Conservation (phyloP, 1,140 invertebrate species). For the Hyles vespertilio region DNA sequence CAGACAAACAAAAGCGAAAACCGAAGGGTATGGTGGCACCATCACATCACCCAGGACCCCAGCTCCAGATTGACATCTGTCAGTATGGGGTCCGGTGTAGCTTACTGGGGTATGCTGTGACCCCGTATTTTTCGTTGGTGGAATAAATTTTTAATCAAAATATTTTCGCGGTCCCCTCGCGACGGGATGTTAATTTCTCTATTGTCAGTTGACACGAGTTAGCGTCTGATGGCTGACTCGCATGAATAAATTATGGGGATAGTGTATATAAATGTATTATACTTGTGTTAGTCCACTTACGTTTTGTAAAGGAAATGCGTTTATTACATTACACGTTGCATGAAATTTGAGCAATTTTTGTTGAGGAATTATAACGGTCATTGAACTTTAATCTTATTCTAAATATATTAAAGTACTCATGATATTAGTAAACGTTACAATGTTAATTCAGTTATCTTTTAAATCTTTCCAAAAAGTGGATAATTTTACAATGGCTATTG, state of each 20-base stretch:
- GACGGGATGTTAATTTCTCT: constrained; percentile 54
- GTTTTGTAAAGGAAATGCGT: neutral
- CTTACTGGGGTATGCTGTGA: constrained; percentile 17
- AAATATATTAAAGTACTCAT: too few relatives aligned
- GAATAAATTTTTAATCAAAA: constrained; percentile 72
- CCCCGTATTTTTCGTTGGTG: constrained; percentile 46
- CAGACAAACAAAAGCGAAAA: too few relatives aligned
- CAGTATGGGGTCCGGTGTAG: constrained; percentile 29
- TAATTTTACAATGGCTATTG: neutral
- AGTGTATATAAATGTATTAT: constrained; percentile 2
- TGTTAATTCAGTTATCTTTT: too few relatives aligned
- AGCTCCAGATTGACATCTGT: constrained; percentile 62
- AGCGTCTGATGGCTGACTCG: constrained; percentile 40
- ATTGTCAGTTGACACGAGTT: constrained; percentile 59
- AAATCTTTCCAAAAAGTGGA: too few relatives aligned
- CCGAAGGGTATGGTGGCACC: too few relatives aligned
- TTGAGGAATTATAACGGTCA: too few relatives aligned
- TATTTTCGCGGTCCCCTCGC: constrained; percentile 47
- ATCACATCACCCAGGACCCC: neutral
- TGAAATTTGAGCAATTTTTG: too few relatives aligned
- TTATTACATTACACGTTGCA: too few relatives aligned
- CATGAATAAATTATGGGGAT: constrained; percentile 54
- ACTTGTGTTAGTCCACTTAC: neutral
- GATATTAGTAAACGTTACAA: too few relatives aligned
- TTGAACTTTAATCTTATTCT: too few relatives aligned